Base-by-base conservation (phyloP, 2,113 vertebrate genomes). In the Grallaria varia region DNA sequence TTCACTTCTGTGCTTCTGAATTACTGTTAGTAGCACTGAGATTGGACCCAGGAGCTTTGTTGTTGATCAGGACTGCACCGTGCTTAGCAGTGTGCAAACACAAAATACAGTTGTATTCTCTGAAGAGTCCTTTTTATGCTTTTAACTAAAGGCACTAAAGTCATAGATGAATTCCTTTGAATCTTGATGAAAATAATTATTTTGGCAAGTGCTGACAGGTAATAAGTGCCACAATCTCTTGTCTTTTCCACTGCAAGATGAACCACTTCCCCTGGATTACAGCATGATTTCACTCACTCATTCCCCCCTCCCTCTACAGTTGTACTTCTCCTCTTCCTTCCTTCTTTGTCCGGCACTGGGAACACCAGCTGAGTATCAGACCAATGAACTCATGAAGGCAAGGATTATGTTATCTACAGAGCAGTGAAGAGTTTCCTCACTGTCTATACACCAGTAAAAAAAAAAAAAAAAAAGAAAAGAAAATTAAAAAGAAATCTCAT, bases 141-240 rank as follows among this genome's bases (percentile, higher is more conserved):
- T 94, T 90, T 90, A 93, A 86, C 85, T 86, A 56, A 90, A 92
- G 83, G 59, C 50, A 62, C 63, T 53, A 6, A 88, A 88, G 37
- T 62, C 28, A 85, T 21, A 76, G n/a, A 58, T 66, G 9, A 59
- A 74, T 84, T 74, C 59, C 63, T 84, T 4, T 89, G 63, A 86
- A 84, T 92, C 33, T 92, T 45, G 80, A n/a, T n/a, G n/a, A 92
- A 89, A 90, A 77, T 37, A 23, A 77, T 81, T 84, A 81, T 86
- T 92, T 77, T 28, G 74, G n/a, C 25, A 73, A 53, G 45, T 45
- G 42, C 73, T 69, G 71, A 42, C 12, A 60, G 37, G 40, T 42
- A 79, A 8, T 40, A 90, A 64, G 24, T 53, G 12, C 24, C 39
- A 91, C 17, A 58, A 23, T 21, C 15, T 74, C 39, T 64, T 64